Base-by-base conservation (phyloP, 2,888 invertebrate genomes). In the Platycheirus rosarum region DNA sequence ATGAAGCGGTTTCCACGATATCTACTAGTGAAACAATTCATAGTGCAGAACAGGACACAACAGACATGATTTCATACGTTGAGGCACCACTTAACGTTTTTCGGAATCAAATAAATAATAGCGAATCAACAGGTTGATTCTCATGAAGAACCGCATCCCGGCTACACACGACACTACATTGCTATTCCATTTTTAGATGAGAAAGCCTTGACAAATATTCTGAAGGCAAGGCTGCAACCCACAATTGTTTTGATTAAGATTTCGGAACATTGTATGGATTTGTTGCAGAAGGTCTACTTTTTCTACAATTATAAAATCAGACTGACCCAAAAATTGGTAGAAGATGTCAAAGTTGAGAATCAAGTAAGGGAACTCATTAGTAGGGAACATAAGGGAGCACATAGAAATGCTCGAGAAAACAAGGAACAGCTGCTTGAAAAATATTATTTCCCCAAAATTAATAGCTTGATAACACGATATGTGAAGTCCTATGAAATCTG, bases 1-100 rank as follows among this genome's bases (percentile, higher is more conserved):
- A 40, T 14, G 40, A 40, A 13, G n/a, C 40, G 14, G 40, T 13
- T 40, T 40, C 40, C 40, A 40, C 40, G n/a, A 13, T 13, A 40
- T 40, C 40, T 23, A 35, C 26, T 0, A 53, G 20, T 18, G 65
- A 65, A 18, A 79, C 79, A 0, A 29, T 63, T 5, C 84, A 84
- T 48, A 80, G 80, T 20, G 84, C 78, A 9, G 75, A 84, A 11
- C 77, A 85, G 35, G 77, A 78, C 20, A 62, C 42, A 8, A 68
- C 75, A 11, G 84, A 84, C 13, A 71, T 84, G 76, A 42, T 23
- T 23, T 6, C 23, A 6, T 6, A 23, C 23, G 23, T 23, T 23
- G 23, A 23, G 23, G 23, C 3, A 1, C 80, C 84, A 1, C 62
- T 85, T 8, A 85, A 84, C 16, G 71, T 78, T 0, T 75, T 57